Percentiles rank a stretch among this genome's conserved stretches.
Evolutionary conservation across 2,113 vertebrate genomes (phyloP).

Genomic region (Gymnorhina tibicen): DNA sequence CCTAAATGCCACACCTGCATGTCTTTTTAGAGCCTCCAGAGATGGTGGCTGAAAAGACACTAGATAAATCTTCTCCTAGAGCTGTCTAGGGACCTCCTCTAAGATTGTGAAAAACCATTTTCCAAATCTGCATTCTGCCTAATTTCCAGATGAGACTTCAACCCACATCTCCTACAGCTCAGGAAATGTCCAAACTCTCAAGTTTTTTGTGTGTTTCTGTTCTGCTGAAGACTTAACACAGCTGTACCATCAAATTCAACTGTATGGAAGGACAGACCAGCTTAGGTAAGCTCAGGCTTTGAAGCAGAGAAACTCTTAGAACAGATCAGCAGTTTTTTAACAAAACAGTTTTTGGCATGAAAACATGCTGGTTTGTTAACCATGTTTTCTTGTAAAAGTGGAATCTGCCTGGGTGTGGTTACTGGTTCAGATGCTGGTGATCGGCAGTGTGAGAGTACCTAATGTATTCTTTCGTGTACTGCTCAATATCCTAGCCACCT

Average conservation of each 20-base stretch:
- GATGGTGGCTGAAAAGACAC: not conserved
- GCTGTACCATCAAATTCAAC: not conserved
- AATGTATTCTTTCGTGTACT: not conserved
- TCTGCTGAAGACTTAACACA: not conserved
- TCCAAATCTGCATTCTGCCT: not conserved
- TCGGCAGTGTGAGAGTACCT: not conserved
- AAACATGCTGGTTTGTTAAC: not conserved
- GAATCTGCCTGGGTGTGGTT: not conserved
- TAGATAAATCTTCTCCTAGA: accelerated
- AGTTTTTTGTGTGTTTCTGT: not conserved
- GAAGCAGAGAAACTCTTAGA: not conserved
- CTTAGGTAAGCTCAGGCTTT: not conserved
- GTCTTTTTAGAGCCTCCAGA: not conserved
- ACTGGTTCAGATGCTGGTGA: not conserved
- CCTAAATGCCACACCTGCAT: not conserved
- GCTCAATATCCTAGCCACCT: not conserved
- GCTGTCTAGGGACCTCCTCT: not conserved
- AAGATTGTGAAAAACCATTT: not conserved
- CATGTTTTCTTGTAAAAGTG: not conserved
- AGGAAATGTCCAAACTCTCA: not conserved
- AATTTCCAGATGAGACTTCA: not conserved
- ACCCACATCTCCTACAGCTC: not conserved
- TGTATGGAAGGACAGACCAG: not conserved
- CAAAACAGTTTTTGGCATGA: not conserved
- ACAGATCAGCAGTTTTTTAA: not conserved